A percentile compares a stretch with the other conserved stretches of the same genome.
These are phyloP conservation scores for Antheraea assamensis DNA, from an alignment of 2,888 invertebrate species.

Conservation along the genomic window DNA sequence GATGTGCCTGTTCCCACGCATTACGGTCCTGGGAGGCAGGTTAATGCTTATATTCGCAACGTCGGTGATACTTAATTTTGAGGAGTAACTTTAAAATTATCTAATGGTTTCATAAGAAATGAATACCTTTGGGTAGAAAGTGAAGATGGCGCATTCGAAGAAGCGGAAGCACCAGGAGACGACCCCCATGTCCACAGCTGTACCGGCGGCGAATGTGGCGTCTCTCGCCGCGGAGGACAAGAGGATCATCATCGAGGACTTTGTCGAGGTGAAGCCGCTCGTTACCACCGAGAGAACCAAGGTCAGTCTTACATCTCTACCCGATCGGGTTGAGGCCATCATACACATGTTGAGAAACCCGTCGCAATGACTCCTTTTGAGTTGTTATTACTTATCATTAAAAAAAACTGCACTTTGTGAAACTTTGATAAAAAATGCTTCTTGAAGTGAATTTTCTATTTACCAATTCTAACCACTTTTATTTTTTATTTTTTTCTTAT, in stretches of 20 bases:
- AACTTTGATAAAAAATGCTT: neutral
- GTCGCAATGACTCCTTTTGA: neutral
- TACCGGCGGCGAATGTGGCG: slow-evolving; percentile 3
- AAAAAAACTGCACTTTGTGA: no score
- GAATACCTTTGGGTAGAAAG: neutral
- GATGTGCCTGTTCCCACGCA: no score
- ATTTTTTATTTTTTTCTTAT: neutral
- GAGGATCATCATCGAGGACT: slow-evolving; percentile 66
- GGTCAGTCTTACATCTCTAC: slow-evolving; percentile 21
- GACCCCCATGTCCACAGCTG: neutral
- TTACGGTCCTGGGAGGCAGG: no score
- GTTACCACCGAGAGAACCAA: slow-evolving; percentile 20
- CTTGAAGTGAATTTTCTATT: slow-evolving; percentile 2
- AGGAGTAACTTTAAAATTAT: no score
- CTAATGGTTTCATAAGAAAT: no score
- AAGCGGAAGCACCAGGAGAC: slow-evolving; percentile 25
- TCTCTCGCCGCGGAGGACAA: slow-evolving; percentile 33
- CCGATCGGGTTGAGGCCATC: no score
- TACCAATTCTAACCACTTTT: neutral
- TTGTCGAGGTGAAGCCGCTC: slow-evolving; percentile 49
- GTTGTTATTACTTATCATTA: no score
- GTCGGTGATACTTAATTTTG: no score
- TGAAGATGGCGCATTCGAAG: slow-evolving; percentile 20
- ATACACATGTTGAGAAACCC: neutral
- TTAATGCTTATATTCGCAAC: no score